phyloP scores from a whole-genome alignment of 2,888 invertebrate species.

The Mamestra brassicae region DNA sequence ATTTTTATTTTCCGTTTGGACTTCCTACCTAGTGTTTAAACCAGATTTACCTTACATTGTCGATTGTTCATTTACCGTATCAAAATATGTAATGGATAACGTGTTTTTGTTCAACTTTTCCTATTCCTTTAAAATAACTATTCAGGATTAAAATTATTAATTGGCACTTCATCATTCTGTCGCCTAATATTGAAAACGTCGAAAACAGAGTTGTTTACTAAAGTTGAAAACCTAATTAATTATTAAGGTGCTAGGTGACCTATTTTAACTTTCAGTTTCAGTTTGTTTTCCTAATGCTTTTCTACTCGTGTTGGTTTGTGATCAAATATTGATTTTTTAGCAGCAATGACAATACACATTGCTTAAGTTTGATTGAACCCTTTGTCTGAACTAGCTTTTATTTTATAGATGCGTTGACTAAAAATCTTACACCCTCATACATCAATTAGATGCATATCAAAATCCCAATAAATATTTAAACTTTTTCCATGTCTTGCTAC shows the following conservation, averaged over 20 bases:
- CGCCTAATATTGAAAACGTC: constrained; percentile 17
- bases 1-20: constrained; percentile 15
- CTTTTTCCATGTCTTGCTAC: not conserved
- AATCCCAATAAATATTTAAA: not conserved
- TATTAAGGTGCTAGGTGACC: not conserved
- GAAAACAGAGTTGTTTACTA: constrained; percentile 24
- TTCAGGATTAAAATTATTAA: constrained; percentile 1
- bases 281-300: not conserved
- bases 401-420: not conserved
- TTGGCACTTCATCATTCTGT: not conserved
- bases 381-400: not conserved
- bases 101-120: not conserved
- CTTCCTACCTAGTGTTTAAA: not conserved
- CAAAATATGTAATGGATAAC: not conserved
- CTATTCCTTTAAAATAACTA: constrained; percentile 1
- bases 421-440: no score
- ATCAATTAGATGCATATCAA: not conserved
- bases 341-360: not conserved
- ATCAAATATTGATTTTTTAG: not conserved
- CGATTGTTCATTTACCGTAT: not conserved
- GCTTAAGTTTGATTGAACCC: not conserved
- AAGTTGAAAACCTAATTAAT: constrained; percentile 10
- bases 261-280: not conserved
- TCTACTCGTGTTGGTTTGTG: not conserved
- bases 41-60: constrained; percentile 5